A percentile compares a stretch with the other conserved stretches of the same genome.
phyloP scores from a whole-genome alignment of 2,113 vertebrate genomes.

The Corythoichthys haematopterus region DNA sequence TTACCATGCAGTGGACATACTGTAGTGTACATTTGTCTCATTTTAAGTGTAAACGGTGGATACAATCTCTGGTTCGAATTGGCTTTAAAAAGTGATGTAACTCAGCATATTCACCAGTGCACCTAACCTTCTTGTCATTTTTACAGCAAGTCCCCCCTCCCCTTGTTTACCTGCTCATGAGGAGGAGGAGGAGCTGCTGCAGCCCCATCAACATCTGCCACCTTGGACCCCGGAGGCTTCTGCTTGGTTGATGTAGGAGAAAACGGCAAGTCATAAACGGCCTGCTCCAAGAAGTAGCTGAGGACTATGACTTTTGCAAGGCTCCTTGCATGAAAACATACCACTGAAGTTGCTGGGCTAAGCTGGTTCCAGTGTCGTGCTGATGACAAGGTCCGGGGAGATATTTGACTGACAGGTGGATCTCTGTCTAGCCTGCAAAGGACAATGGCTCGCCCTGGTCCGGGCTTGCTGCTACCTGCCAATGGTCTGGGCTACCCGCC shows the following conservation, averaged over 20 bases:
- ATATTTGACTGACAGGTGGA: slow-evolving; percentile 57
- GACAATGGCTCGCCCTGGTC: slow-evolving; percentile 69
- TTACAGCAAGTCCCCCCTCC: slow-evolving; percentile 26
- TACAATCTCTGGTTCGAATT: background rate
- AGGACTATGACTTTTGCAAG: slow-evolving; percentile 33
- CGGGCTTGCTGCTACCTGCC: slow-evolving; percentile 62
- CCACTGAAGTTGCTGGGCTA: slow-evolving; percentile 24
- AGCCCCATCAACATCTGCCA: slow-evolving; percentile 40
- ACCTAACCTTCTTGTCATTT: slow-evolving; percentile 14
- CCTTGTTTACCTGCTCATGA: slow-evolving; percentile 43
- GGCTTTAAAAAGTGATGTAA: slow-evolving; percentile 4
- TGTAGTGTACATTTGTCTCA: no score
- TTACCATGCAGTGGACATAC: no score
- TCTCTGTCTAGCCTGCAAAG: slow-evolving; percentile 30
- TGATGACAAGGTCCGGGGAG: slow-evolving; percentile 38
- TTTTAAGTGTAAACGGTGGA: background rate
- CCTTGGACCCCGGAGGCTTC: slow-evolving; percentile 38
- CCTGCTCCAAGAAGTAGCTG: slow-evolving; percentile 27
- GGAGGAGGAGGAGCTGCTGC: slow-evolving; percentile 33
- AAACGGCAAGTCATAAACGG: background rate
- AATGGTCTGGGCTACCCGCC: slow-evolving; percentile 81
- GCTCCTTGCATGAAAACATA: slow-evolving; percentile 21
- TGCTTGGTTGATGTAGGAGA: slow-evolving; percentile 30
- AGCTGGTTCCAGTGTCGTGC: slow-evolving; percentile 27
- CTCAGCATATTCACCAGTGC: slow-evolving; percentile 25